Evolutionary conservation across 2,888 invertebrate species (phyloP).

Genomic region (Zootermopsis nevadensis): DNA sequence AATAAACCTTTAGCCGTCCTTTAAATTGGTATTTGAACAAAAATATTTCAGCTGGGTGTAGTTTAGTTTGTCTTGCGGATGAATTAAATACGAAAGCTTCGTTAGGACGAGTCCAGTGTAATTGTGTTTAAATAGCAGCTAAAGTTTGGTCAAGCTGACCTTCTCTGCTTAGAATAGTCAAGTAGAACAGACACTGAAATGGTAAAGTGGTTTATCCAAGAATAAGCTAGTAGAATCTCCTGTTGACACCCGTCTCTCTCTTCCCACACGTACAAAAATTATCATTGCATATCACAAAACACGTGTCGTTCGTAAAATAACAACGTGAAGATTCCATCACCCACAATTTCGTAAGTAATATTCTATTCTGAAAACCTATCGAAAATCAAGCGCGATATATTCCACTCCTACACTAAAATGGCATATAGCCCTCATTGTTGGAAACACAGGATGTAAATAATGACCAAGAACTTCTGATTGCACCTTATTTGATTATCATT

Average conservation of each 20-base stretch:
- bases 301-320: too few relatives aligned
- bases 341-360: too few relatives aligned
- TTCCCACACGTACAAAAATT: too few relatives aligned
- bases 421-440: neutral
- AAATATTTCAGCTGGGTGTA: neutral
- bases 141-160: conserved; percentile 27
- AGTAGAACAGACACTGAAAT: conserved; percentile 1
- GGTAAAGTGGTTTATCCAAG: neutral
- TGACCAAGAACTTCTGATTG: conserved; percentile 33
- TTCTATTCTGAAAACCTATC: too few relatives aligned
- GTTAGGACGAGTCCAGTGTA: conserved; percentile 15
- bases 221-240: neutral
- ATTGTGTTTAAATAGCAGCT: conserved; percentile 21
- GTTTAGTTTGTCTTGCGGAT: conserved; percentile 26
- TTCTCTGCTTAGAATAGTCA: conserved; percentile 33
- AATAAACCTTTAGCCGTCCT: too few relatives aligned
- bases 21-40: too few relatives aligned
- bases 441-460: conserved; percentile 10
- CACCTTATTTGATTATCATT: conserved; percentile 32
- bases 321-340: too few relatives aligned
- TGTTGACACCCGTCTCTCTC: too few relatives aligned
- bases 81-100: conserved; percentile 26
- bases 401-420: neutral
- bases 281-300: too few relatives aligned
- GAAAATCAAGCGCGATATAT: neutral